Percentiles rank a stretch among this genome's conserved stretches.
Evolutionary conservation across 1,140 invertebrate species (phyloP).

Genomic region (Zaprionus ornatus): DNA sequence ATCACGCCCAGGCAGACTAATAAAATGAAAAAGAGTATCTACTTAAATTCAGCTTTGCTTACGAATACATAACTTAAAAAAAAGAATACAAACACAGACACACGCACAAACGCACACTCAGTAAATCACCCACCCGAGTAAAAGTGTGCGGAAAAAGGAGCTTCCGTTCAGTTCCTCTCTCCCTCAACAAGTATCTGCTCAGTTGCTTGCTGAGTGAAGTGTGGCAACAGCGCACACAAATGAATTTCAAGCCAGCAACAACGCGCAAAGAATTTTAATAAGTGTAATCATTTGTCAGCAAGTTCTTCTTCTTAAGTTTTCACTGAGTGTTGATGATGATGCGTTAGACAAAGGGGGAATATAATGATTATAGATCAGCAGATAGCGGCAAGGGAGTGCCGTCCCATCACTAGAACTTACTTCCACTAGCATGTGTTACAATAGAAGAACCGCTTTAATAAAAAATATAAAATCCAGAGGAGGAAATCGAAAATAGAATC

Average conservation of each 20-base stretch:
- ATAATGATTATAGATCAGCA: slow-evolving; percentile 25
- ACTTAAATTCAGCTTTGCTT: slow-evolving; percentile 41
- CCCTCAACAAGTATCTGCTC: neutral
- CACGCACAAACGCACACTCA: slow-evolving; percentile 12
- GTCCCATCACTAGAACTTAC: slow-evolving; percentile 19
- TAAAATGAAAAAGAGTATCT: slow-evolving; percentile 22
- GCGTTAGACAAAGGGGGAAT: neutral
- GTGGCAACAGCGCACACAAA: slow-evolving; percentile 61
- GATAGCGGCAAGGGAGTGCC: neutral
- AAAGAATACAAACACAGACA: slow-evolving; percentile 7
- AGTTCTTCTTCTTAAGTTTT: slow-evolving; percentile 17
- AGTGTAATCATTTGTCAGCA: slow-evolving; percentile 54
- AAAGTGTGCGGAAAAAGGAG: slow-evolving; percentile 25
- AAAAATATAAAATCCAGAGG: no score
- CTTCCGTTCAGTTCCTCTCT: slow-evolving; percentile 11
- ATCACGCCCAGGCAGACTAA: neutral
- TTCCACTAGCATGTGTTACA: slow-evolving; percentile 13
- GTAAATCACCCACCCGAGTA: slow-evolving; percentile 21
- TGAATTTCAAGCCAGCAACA: slow-evolving; percentile 43
- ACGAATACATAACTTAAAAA: slow-evolving; percentile 35
- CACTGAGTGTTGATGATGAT: slow-evolving; percentile 31
- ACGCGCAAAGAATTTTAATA: slow-evolving; percentile 57
- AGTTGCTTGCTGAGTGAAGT: slow-evolving; percentile 45
- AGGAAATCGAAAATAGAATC: neutral
- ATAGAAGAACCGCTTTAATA: neutral